Evolutionary conservation across 2,888 invertebrate species (phyloP).

Genomic region (Drosophila mulleri): DNA sequence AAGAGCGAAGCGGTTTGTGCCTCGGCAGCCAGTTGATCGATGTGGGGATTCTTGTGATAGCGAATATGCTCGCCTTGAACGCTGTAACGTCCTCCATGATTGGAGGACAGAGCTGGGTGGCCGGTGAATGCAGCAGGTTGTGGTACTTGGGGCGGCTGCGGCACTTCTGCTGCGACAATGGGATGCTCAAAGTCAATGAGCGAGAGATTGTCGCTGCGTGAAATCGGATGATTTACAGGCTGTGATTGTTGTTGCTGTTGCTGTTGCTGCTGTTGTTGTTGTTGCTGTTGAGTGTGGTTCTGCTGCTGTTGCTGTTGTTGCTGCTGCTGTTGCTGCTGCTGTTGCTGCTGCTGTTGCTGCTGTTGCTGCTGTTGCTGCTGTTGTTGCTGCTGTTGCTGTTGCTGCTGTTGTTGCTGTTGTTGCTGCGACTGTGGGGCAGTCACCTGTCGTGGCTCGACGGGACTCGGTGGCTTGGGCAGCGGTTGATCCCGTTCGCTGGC

Average conservation of each 20-base stretch:
- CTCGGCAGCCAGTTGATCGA: constrained; percentile 81
- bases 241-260: constrained; percentile 22
- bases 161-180: constrained; percentile 77
- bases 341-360: constrained; percentile 26
- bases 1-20: constrained; percentile 82
- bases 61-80: constrained; percentile 56
- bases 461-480: constrained; percentile 65
- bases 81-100: constrained; percentile 44
- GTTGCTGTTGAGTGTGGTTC: constrained; percentile 27
- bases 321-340: constrained; percentile 5
- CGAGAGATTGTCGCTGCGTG: constrained; percentile 75
- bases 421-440: constrained; percentile 28
- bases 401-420: constrained; percentile 27
- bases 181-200: constrained; percentile 82
- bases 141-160: constrained; percentile 67
- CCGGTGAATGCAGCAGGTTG: constrained; percentile 64
- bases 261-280: constrained; percentile 17
- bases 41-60: constrained; percentile 59
- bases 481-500: constrained; percentile 60
- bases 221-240: constrained; percentile 59
- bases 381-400: constrained; percentile 34
- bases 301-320: not conserved
- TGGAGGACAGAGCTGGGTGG: constrained; percentile 28
- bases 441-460: constrained; percentile 69
- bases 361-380: constrained; percentile 22